These are phyloP conservation scores for Phymorhynchus buccinoides DNA, from an alignment of 1,140 invertebrate genomes.

Conservation along the genomic window DNA sequence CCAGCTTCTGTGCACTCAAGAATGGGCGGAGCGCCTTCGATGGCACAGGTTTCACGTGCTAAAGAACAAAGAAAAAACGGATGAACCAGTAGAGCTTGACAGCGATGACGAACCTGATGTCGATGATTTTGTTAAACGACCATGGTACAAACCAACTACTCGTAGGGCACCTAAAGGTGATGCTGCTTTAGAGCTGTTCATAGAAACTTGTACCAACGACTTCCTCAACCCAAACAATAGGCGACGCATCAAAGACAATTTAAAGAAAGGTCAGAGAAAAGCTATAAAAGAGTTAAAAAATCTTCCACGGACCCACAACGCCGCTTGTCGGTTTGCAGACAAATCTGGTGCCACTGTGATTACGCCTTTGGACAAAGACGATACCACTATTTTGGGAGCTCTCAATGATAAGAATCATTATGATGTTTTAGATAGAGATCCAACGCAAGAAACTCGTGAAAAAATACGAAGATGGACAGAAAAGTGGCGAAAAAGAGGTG, in stretches of 20 bases:
- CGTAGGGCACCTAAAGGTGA: neutral
- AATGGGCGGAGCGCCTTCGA: neutral
- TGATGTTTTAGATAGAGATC: neutral
- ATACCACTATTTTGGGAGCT: neutral
- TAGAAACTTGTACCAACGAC: neutral
- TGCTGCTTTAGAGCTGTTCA: neutral
- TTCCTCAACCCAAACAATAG: neutral
- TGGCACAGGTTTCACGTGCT: neutral
- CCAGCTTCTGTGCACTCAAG: neutral
- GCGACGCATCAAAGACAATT: neutral
- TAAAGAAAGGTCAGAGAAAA: neutral
- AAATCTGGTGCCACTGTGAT: constrained; percentile 2
- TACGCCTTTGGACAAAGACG: neutral
- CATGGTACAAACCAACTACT: neutral
- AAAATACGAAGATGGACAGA: neutral
- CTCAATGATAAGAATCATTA: neutral
- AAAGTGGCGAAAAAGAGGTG: neutral
- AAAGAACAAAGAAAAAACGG: neutral
- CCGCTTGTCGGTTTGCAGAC: neutral
- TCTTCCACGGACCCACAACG: neutral
- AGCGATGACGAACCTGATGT: neutral
- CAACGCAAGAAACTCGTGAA: neutral
- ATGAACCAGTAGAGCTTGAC: no score
- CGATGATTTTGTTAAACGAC: neutral
- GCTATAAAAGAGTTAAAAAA: neutral